Percentiles rank a stretch among this genome's conserved stretches.
These are phyloP conservation scores for Radopholus similis DNA, from an alignment of 1,140 invertebrate species.

Conservation along the genomic window DNA sequence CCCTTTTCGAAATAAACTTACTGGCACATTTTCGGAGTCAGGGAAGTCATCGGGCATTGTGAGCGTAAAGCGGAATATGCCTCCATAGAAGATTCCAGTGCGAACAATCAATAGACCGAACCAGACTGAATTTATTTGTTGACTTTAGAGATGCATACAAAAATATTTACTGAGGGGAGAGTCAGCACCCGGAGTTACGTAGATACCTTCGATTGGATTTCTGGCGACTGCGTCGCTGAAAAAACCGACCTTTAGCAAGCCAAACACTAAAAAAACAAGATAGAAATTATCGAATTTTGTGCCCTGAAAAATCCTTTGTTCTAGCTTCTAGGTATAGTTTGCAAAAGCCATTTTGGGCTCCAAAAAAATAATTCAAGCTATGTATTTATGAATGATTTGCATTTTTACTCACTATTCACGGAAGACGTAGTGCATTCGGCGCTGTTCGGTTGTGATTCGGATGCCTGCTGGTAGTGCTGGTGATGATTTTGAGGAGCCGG, in stretches of 20 bases:
- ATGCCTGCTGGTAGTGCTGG: too few relatives aligned
- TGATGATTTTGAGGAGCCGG: too few relatives aligned
- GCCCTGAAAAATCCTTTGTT: neutral
- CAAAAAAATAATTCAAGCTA: neutral
- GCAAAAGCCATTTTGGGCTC: too few relatives aligned
- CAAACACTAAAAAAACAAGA: neutral
- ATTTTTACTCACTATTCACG: constrained; percentile 12
- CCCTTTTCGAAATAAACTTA: neutral
- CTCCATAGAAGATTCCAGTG: constrained; percentile 20
- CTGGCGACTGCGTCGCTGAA: constrained; percentile 17
- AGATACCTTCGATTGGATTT: constrained; percentile 23
- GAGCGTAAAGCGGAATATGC: constrained; percentile 17
- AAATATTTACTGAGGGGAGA: neutral
- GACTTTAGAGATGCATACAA: neutral
- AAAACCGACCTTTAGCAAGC: neutral
- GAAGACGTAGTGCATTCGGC: constrained; percentile 2
- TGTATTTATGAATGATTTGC: neutral
- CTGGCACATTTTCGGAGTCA: constrained; percentile 5
- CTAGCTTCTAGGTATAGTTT: too few relatives aligned
- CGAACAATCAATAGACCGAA: constrained; percentile 18
- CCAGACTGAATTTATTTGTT: constrained; percentile 5
- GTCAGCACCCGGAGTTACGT: constrained; percentile 11
- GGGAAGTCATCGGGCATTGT: constrained; percentile 21
- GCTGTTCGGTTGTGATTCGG: constrained; percentile 2
- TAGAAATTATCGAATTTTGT: neutral